Evolutionary conservation across 2,797 vertebrate genomes (phyloP).

Genomic region (Eurystomus glaucurus): DNA sequence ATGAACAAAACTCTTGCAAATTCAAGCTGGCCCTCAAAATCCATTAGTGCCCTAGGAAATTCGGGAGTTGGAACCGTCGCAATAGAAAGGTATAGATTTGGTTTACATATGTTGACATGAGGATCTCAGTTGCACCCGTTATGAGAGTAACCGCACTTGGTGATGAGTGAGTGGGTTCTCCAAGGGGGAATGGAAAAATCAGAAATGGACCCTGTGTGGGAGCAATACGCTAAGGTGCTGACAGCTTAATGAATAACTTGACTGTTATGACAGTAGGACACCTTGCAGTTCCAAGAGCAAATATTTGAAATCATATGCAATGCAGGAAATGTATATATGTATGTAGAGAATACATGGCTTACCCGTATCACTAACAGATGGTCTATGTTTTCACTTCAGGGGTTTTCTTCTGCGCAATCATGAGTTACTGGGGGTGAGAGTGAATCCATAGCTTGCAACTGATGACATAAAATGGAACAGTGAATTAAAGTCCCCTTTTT

Average conservation of each 20-base stretch:
- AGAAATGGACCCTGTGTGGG: constrained; percentile 79
- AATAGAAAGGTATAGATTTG: constrained; percentile 75
- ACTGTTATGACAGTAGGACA: constrained; percentile 88
- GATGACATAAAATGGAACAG: constrained; percentile 68
- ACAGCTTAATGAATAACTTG: constrained; percentile 89
- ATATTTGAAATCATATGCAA: constrained; percentile 86
- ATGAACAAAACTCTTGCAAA: constrained; percentile 69
- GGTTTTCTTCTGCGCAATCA: constrained; percentile 73
- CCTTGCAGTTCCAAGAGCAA: constrained; percentile 86
- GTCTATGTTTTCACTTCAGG: constrained; percentile 77
- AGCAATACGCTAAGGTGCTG: constrained; percentile 82
- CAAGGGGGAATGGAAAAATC: constrained; percentile 82
- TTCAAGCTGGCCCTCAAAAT: constrained; percentile 66
- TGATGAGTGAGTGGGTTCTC: constrained; percentile 84
- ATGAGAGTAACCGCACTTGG: constrained; percentile 79
- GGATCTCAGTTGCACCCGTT: constrained; percentile 82
- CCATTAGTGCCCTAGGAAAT: constrained; percentile 81
- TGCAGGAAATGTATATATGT: constrained; percentile 83
- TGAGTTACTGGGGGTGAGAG: constrained; percentile 61
- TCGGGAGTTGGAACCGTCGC: constrained; percentile 71
- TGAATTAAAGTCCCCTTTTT: constrained; percentile 63
- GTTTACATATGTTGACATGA: constrained; percentile 85
- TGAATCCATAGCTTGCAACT: constrained; percentile 61
- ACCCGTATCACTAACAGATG: constrained; percentile 82
- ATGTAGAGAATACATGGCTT: constrained; percentile 72